Percentiles rank a stretch among this genome's conserved stretches.
Evolutionary conservation across 2,113 vertebrate genomes (phyloP).

Genomic region (Neopipo cinnamomea): DNA sequence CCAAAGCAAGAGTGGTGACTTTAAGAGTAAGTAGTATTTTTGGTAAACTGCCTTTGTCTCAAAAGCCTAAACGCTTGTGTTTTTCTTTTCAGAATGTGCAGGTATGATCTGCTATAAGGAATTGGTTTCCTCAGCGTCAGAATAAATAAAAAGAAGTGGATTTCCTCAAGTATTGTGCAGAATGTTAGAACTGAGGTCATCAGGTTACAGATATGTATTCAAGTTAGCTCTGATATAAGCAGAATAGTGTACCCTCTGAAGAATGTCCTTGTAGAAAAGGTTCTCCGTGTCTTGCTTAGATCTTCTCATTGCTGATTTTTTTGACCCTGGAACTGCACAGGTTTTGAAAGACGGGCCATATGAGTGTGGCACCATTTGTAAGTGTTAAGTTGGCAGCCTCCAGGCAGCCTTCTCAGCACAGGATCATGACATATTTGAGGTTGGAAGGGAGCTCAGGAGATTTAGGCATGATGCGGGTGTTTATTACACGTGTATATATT

Average conservation of each 20-base stretch:
- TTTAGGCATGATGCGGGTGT: neutral
- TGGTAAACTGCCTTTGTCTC: neutral
- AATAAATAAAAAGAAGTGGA: neutral
- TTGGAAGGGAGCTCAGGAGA: neutral
- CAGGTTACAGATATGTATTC: neutral
- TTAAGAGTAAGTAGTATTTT: slow-evolving; percentile 80
- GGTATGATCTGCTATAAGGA: neutral
- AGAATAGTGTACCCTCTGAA: neutral
- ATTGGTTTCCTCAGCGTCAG: neutral
- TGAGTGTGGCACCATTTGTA: neutral
- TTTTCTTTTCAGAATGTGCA: neutral
- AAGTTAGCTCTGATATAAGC: neutral
- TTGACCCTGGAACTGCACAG: neutral
- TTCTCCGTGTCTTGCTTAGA: neutral
- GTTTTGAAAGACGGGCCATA: neutral
- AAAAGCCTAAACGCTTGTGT: neutral
- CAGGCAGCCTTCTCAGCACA: neutral
- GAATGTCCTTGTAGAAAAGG: neutral
- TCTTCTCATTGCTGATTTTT: neutral
- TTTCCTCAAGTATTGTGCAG: neutral
- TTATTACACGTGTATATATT: neutral
- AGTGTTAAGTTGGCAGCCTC: neutral
- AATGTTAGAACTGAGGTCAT: neutral
- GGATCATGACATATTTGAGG: neutral
- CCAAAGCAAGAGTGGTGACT: slow-evolving; percentile 83